These are phyloP conservation scores for Sipha flava DNA, from an alignment of 1,140 invertebrate species.

Conservation along the genomic window DNA sequence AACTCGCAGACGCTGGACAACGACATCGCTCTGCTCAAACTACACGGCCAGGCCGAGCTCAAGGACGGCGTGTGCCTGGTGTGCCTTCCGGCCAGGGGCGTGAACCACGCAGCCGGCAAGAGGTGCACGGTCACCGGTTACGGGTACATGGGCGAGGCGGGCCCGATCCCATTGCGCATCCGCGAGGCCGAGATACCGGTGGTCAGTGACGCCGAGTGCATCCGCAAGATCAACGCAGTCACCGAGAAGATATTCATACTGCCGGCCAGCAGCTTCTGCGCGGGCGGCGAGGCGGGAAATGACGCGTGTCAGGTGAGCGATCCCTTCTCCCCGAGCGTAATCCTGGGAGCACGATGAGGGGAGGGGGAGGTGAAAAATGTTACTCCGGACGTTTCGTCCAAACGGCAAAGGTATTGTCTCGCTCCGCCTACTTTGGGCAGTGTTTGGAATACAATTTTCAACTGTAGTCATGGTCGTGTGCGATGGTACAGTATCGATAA, in stretches of 20 bases:
- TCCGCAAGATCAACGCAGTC: slow-evolving; percentile 83
- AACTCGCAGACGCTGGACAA: slow-evolving; percentile 93
- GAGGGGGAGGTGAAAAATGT: no score
- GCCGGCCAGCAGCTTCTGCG: slow-evolving; percentile 85
- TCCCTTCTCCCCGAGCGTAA: no score
- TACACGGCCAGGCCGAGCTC: slow-evolving; percentile 81
- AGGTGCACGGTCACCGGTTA: slow-evolving; percentile 87
- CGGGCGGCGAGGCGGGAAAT: slow-evolving; percentile 82
- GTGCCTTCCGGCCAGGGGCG: slow-evolving; percentile 77
- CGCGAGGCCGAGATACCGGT: slow-evolving; percentile 86
- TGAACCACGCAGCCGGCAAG: slow-evolving; percentile 75
- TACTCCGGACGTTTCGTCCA: no score
- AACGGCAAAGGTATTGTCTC: no score
- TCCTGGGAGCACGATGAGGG: no score
- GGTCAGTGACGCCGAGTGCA: slow-evolving; percentile 83
- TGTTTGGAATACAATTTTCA: no score
- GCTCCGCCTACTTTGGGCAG: no score
- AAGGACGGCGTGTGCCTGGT: slow-evolving; percentile 75
- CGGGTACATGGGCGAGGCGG: slow-evolving; percentile 90
- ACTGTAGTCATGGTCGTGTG: no score
- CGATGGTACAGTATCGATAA: no score
- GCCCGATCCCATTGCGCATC: slow-evolving; percentile 79
- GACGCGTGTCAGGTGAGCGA: slow-evolving; percentile 78
- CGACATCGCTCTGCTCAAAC: slow-evolving; percentile 86
- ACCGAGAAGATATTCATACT: slow-evolving; percentile 89